Evolutionary conservation across 2,113 vertebrate genomes (phyloP).

Genomic region (Seriola quinqueradiata): DNA sequence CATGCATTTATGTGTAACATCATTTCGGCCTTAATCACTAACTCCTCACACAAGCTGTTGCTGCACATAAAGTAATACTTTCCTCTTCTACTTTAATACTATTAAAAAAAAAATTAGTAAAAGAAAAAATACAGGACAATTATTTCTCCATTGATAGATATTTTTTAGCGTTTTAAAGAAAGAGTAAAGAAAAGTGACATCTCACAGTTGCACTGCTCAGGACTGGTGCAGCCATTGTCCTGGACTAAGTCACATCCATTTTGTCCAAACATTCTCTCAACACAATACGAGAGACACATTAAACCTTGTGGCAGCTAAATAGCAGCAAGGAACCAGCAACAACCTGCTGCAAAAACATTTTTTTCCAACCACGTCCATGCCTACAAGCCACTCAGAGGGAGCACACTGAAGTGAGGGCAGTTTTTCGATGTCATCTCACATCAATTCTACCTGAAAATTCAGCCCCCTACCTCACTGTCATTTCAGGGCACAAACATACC

Average conservation of each 20-base stretch:
- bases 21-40: background rate
- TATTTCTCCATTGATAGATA: background rate
- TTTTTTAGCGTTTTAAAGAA: background rate
- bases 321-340: background rate
- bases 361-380: background rate
- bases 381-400: background rate
- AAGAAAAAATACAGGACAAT: background rate
- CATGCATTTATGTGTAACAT: background rate
- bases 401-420: background rate
- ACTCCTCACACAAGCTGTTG: background rate
- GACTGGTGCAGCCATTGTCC: background rate
- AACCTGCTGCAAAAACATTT: constrained; percentile 16
- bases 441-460: constrained; percentile 17
- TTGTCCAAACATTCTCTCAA: background rate
- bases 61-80: background rate
- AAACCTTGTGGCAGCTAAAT: constrained; percentile 3
- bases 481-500: background rate
- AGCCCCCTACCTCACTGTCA: background rate
- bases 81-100: background rate
- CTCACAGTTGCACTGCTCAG: background rate
- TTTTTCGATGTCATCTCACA: constrained; percentile 31
- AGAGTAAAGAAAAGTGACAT: background rate
- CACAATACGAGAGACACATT: background rate
- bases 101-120: background rate
- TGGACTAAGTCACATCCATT: background rate